Percentiles rank a stretch among this genome's conserved stretches.
Conservation (phyloP, 2,888 invertebrate species). For the Electrophaes corylata region DNA sequence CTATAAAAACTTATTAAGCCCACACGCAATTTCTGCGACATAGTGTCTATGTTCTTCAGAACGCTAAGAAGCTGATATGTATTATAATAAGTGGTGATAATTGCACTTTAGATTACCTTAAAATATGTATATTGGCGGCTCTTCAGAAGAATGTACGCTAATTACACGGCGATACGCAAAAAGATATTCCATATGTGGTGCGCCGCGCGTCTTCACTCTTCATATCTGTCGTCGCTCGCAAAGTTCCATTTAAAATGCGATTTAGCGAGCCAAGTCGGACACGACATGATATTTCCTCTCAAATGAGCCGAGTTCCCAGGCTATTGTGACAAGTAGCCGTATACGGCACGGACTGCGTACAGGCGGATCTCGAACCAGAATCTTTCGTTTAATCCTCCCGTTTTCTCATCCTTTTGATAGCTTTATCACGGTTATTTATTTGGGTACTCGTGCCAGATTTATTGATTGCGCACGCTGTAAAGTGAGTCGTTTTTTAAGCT, state of each 20-base stretch:
- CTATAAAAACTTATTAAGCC: too few relatives aligned
- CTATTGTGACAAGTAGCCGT: slow-evolving; percentile 78
- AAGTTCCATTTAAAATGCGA: slow-evolving; percentile 73
- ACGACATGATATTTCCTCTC: slow-evolving; percentile 79
- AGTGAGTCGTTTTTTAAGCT: slow-evolving; percentile 32
- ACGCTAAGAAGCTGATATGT: background rate
- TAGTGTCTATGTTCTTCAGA: slow-evolving; percentile 3
- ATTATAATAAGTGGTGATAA: too few relatives aligned
- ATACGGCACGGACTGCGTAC: slow-evolving; percentile 69
- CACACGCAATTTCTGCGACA: background rate
- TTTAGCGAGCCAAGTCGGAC: slow-evolving; percentile 65
- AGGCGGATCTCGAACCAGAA: slow-evolving; percentile 73
- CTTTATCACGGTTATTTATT: slow-evolving; percentile 39
- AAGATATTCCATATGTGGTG: slow-evolving; percentile 32
- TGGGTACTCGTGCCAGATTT: slow-evolving; percentile 30
- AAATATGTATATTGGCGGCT: slow-evolving; percentile 35
- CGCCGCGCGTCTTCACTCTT: slow-evolving; percentile 38
- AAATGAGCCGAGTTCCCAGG: slow-evolving; percentile 83
- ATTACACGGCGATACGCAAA: slow-evolving; percentile 38
- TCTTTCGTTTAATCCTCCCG: slow-evolving; percentile 53
- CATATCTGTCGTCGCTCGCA: slow-evolving; percentile 56
- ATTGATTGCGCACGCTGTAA: slow-evolving; percentile 32
- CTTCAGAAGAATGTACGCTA: slow-evolving; percentile 29
- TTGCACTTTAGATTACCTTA: slow-evolving; percentile 26
- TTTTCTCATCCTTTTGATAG: slow-evolving; percentile 33